A percentile compares a stretch with the other conserved stretches of the same genome.
Conservation (phyloP, 2,888 invertebrate genomes). For the Perdita meconis region DNA sequence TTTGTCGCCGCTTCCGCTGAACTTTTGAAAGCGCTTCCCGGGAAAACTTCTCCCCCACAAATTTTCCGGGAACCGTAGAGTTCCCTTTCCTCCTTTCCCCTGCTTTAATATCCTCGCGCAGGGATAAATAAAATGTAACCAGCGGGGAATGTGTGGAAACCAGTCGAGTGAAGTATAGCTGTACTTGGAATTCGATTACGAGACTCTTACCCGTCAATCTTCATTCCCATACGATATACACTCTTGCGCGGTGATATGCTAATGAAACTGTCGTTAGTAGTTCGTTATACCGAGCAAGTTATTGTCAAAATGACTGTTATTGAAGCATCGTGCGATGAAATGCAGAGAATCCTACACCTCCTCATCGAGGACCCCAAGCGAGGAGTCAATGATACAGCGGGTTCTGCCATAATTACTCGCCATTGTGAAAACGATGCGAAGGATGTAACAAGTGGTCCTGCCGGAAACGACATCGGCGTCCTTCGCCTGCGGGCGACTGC, state of each 20-base stretch:
- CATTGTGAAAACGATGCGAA: conserved; percentile 38
- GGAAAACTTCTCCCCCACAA: no score
- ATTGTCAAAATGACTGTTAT: background rate
- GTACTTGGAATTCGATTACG: background rate
- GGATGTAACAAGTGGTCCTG: conserved; percentile 6
- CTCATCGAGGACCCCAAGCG: background rate
- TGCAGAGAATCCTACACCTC: background rate
- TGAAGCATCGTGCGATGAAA: background rate
- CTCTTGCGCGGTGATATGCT: background rate
- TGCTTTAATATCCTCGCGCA: background rate
- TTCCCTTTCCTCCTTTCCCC: no score
- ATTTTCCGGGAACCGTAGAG: no score
- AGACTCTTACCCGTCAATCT: background rate
- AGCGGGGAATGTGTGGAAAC: background rate
- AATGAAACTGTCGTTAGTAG: conserved; percentile 3
- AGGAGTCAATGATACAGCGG: conserved; percentile 26
- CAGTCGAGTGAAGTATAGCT: background rate
- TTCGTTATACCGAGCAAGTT: background rate
- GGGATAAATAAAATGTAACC: background rate
- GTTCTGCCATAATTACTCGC: conserved; percentile 20
- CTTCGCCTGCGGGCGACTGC: conserved; percentile 1
- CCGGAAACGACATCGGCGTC: conserved; percentile 7
- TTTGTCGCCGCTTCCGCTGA: no score
- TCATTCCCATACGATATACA: background rate
- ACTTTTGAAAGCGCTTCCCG: no score